Evolutionary conservation across 1,140 invertebrate genomes (phyloP).

Genomic region (roundworm (Caenorhabditis elegans)): WBcel235 BX284605.5:5356501-5357000

Average conservation of each 20-base stretch:
- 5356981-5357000: no score
- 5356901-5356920: not conserved
- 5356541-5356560: constrained; percentile 13
- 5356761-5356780: not conserved
- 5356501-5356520: not conserved
- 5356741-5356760: constrained; percentile 16
- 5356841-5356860: not conserved
- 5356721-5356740: constrained; percentile 9
- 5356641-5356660: no score
- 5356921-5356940: not conserved
- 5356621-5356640: not conserved
- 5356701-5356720: constrained; percentile 7
- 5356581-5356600: constrained; percentile 26
- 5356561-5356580: not conserved
- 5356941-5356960: no score
- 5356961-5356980: no score
- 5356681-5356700: constrained; percentile 20
- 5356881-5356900: not conserved
- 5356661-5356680: no score
- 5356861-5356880: not conserved
- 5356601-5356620: constrained; percentile 24
- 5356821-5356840: not conserved
- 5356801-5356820: no score
- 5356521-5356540: not conserved
- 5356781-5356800: not conserved